phyloP scores from a whole-genome alignment of 2,888 invertebrate genomes.

The Eueremaeus valkanovi region DNA sequence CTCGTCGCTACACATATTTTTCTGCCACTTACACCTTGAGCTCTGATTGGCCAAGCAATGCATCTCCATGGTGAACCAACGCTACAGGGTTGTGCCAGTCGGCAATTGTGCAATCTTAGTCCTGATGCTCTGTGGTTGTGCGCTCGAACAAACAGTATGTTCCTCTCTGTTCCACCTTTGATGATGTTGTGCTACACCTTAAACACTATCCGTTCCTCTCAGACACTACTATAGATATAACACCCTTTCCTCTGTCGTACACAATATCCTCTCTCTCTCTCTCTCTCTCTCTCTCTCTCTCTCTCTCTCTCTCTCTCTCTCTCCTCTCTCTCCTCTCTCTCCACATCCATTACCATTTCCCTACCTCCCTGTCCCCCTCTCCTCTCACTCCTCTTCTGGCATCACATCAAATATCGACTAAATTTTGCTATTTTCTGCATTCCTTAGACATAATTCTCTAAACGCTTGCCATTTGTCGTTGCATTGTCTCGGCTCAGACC shows the following conservation, averaged over 20 bases:
- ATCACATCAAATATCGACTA: no score
- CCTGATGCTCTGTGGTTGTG: background rate
- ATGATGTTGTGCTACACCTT: background rate
- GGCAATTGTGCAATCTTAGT: background rate
- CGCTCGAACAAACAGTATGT: background rate
- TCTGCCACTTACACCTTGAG: background rate
- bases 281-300: background rate
- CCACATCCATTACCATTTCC: background rate
- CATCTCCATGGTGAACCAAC: background rate
- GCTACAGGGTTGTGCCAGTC: background rate
- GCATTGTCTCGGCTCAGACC: no score
- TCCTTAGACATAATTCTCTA: background rate
- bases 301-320: no score
- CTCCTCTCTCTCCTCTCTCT: no score
- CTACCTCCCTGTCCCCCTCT: background rate
- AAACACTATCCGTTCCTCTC: background rate
- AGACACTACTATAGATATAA: background rate
- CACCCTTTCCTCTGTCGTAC: slow-evolving; percentile 3
- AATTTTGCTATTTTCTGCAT: no score
- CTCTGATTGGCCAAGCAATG: background rate
- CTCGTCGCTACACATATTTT: no score
- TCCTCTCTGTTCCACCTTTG: background rate
- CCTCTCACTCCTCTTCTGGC: no score
- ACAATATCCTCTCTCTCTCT: background rate
- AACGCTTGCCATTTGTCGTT: slow-evolving; percentile 17